Percentiles rank a stretch among this genome's conserved stretches.
Conservation (phyloP, 2,797 vertebrate genomes). For the Trachops cirrhosus region DNA sequence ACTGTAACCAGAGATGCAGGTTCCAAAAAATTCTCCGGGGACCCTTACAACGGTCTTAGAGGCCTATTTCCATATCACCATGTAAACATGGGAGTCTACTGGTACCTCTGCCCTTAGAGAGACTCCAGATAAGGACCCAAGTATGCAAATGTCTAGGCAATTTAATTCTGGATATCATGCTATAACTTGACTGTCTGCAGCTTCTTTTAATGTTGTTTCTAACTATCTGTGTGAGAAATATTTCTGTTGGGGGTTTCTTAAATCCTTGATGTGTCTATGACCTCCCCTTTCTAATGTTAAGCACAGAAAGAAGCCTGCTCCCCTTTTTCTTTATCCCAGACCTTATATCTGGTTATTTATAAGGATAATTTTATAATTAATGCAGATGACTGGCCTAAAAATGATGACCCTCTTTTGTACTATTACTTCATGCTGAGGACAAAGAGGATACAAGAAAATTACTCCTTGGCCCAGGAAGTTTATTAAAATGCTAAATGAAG, state of each 20-base stretch:
- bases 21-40: conserved; percentile 61
- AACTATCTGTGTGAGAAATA: conserved; percentile 54
- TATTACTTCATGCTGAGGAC: conserved; percentile 77
- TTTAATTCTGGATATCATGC: conserved; percentile 67
- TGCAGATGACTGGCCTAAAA: conserved; percentile 74
- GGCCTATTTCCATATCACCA: conserved; percentile 61
- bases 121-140: conserved; percentile 54
- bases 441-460: conserved; percentile 78
- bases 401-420: conserved; percentile 75
- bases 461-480: conserved; percentile 79
- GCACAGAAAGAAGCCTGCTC: conserved; percentile 1
- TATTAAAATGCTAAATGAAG: conserved; percentile 80
- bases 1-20: conserved; percentile 46
- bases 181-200: conserved; percentile 50
- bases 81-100: conserved; percentile 50
- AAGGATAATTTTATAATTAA: conserved; percentile 78
- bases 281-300: conserved; percentile 44
- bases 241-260: conserved; percentile 61
- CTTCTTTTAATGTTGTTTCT: conserved; percentile 62
- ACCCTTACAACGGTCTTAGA: conserved; percentile 38
- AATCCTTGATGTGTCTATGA: conserved; percentile 55
- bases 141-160: conserved; percentile 50
- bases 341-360: conserved; percentile 64
- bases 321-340: conserved; percentile 25
- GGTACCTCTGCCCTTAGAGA: conserved; percentile 49